These are phyloP conservation scores for Pipra filicauda DNA, from an alignment of 2,113 vertebrate species.

Conservation along the genomic window DNA sequence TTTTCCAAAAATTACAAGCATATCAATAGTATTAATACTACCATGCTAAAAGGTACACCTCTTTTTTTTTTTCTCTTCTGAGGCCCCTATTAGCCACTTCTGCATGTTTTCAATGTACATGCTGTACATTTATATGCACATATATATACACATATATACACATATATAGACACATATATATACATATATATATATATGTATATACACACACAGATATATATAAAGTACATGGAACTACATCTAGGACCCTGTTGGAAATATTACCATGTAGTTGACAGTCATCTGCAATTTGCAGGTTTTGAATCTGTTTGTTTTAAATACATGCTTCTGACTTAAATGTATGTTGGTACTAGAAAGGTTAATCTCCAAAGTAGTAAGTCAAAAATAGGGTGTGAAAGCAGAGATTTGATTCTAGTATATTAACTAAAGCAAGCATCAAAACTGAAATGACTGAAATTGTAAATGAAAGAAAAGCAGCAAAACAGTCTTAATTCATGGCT, in stretches of 20 bases:
- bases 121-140: neutral
- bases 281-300: neutral
- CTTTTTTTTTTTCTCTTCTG: neutral
- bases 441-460: neutral
- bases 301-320: neutral
- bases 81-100: neutral
- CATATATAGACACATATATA: no score
- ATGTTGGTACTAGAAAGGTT: neutral
- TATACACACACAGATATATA: no score
- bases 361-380: accelerated
- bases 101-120: neutral
- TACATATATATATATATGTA: no score
- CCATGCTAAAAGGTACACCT: accelerated
- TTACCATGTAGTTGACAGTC: accelerated
- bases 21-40: neutral
- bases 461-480: neutral
- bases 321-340: neutral
- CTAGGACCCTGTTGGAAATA: neutral
- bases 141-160: no score
- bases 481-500: neutral
- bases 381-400: neutral
- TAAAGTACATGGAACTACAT: neutral
- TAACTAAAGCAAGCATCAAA: neutral
- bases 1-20: neutral
- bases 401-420: neutral